These are phyloP conservation scores for Cheirogaleus major DNA, from an alignment of 2,797 vertebrate species.

Conservation along the genomic window DNA sequence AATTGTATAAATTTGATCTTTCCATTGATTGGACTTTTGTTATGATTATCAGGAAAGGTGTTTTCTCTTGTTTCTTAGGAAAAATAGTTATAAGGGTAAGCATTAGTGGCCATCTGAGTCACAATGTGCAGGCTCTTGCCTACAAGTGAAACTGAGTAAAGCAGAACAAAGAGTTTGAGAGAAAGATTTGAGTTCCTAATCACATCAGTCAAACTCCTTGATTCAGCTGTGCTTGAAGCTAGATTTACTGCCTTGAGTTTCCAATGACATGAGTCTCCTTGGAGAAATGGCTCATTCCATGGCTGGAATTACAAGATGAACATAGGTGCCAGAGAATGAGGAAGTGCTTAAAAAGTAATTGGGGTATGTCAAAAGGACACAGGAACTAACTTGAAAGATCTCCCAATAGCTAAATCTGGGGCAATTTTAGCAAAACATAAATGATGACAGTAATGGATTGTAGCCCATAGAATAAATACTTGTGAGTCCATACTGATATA, in stretches of 20 bases:
- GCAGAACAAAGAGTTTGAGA: background rate
- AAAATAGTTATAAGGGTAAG: background rate
- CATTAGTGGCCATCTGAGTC: background rate
- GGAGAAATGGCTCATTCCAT: background rate
- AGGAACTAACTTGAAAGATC: background rate
- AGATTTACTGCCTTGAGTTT: background rate
- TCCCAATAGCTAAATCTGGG: background rate
- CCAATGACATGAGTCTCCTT: background rate
- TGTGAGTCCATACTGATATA: background rate
- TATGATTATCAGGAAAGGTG: background rate
- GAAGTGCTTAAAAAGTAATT: background rate
- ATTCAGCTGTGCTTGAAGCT: background rate
- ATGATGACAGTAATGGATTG: background rate
- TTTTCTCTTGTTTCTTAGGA: background rate
- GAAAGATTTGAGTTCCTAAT: background rate
- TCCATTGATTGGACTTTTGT: background rate
- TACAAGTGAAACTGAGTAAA: background rate
- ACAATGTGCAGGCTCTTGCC: background rate
- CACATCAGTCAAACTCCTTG: background rate
- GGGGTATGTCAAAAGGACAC: background rate
- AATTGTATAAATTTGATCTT: background rate
- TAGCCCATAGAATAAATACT: background rate
- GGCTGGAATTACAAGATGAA: background rate
- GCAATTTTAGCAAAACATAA: background rate
- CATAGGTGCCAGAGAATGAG: background rate